Base-by-base conservation (phyloP, 2,797 vertebrate species). In the Capromys pilorides region DNA sequence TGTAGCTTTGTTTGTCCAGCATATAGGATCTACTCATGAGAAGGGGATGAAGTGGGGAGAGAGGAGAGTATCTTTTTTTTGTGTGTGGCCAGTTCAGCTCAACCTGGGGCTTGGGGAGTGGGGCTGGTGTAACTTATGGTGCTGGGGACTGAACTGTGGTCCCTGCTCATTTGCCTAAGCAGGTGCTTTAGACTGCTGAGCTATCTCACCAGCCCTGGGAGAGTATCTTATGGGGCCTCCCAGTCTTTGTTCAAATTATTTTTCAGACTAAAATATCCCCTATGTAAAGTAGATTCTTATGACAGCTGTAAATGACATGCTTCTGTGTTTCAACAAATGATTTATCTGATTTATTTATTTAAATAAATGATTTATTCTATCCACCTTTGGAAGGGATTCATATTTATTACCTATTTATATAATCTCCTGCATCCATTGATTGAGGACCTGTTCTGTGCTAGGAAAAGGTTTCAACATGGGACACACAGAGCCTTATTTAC, bases 181-280 rank as follows among this genome's bases (percentile, higher is more conserved):
- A 57, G 54, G 54, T 14, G 16, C 54, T 57, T 57, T 57, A 57
- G 54, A 57, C 16, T 14, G 16, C 2, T 57, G 54, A 57, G 54
- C 54, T 57, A 19, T 57, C 54, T 57, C 14, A 57, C 54, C 2
- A 3, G 4, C 16, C 54, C 54, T 57, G 54, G 14, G 54, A 57
- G 21, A 67, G 19, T 24, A 3, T 75, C n/a, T 91, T 75, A 49
- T 6, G n/a, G 16, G 51, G 18, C 2, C 7, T 31, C 45, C 33
- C 6, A 88, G 49, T 86, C 73, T 91, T 82, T 54, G 39, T 62
- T 90, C 49, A 86, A 86, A 75, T 82, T 78, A 73, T 90, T 90
- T 87, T 89, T 86, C 81, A 89, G 64, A 96, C n/a, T 45, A 71
- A 92, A 91, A 31, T 16, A 71, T 61, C 49, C 57, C 16, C 2